Conservation (phyloP, 2,888 invertebrate genomes). For the Melieria picta region DNA sequence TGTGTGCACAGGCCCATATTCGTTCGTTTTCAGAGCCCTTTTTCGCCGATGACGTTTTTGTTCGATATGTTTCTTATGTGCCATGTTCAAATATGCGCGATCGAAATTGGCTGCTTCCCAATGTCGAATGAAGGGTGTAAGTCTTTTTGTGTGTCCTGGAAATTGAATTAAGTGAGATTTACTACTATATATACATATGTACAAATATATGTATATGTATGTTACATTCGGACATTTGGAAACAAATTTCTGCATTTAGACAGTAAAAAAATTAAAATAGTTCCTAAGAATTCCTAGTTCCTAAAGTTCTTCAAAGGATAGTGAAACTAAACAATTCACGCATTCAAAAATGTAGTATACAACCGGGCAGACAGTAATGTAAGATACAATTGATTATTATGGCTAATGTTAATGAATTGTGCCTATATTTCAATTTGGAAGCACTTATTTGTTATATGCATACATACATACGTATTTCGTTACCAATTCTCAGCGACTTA, state of each 20-base stretch:
- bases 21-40: constrained; percentile 57
- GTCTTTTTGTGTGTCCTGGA: constrained; percentile 69
- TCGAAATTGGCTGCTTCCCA: constrained; percentile 84
- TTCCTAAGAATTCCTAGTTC: too few species aligned
- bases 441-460: too few species aligned
- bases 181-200: background rate
- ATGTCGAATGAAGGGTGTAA: constrained; percentile 82
- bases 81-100: constrained; percentile 63
- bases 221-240: background rate
- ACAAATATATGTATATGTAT: background rate
- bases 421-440: too few species aligned
- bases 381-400: too few species aligned
- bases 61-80: constrained; percentile 64
- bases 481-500: too few species aligned
- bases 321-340: too few species aligned
- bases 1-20: constrained; percentile 62
- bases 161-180: constrained; percentile 30
- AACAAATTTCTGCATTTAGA: background rate
- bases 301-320: too few species aligned
- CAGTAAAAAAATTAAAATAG: background rate
- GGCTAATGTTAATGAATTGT: too few species aligned
- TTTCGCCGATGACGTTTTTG: constrained; percentile 63
- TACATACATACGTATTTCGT: too few species aligned
- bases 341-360: too few species aligned
- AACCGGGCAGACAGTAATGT: too few species aligned